Conservation (phyloP, 2,888 invertebrate species). For the Dasypolia templi region DNA sequence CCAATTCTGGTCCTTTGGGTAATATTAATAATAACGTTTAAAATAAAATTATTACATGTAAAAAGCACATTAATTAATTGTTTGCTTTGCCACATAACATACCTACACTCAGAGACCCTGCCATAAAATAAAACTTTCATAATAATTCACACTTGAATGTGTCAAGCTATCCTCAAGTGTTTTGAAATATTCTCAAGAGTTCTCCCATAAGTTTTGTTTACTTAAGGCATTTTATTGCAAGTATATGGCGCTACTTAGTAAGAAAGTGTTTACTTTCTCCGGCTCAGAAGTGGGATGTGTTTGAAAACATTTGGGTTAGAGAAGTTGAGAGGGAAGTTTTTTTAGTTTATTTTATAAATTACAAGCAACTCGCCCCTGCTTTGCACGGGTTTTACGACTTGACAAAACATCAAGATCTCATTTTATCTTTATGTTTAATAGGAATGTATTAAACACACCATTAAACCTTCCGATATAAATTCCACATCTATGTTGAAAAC, state of each 20-base stretch:
- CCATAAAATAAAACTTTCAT: constrained; percentile 6
- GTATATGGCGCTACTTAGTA: neutral
- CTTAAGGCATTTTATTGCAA: constrained; percentile 16
- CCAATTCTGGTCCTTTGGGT: neutral
- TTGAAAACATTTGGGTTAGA: neutral
- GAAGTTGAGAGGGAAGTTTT: neutral
- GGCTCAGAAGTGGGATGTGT: neutral
- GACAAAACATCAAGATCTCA: too few relatives aligned
- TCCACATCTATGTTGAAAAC: too few relatives aligned
- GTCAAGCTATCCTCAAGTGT: constrained; percentile 31
- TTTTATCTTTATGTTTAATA: too few relatives aligned
- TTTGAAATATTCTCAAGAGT: constrained; percentile 33
- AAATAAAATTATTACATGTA: neutral
- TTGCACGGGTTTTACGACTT: too few relatives aligned
- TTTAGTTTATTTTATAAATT: neutral
- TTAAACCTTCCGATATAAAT: too few relatives aligned
- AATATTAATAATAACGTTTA: neutral
- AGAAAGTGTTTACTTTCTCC: neutral
- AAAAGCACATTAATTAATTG: neutral
- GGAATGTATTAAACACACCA: too few relatives aligned
- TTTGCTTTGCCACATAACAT: too few relatives aligned
- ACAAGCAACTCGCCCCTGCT: neutral
- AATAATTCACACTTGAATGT: constrained; percentile 38
- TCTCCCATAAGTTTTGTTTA: constrained; percentile 35
- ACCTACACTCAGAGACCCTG: neutral